Evolutionary conservation across 1,140 invertebrate genomes (phyloP), one percentile per base, ranked within the genome.

Genomic region (Elymnias hypermnestra): DNA sequence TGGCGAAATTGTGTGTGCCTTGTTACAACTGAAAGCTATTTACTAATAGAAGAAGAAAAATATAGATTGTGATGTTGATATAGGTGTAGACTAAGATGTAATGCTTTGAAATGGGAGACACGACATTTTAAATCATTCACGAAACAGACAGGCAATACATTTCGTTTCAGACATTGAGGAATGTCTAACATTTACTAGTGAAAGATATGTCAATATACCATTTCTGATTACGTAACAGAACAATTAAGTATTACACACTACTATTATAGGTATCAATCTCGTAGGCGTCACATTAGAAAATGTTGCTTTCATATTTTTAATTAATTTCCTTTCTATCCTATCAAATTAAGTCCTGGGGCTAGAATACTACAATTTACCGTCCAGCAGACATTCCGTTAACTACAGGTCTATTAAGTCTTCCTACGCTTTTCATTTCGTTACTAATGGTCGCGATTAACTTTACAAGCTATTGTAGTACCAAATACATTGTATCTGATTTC

Each of bases 281-380:
- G 29, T 33, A 33, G 29, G 12, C 29, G 29, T 33, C 29, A 8
- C 13, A 33, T 33, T 33, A 33, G 29, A 33, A 33, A 33, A 5
- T 15, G n/a, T 9, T 29, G 29, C 29, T 33, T 33, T 33, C 29
- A 33, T 33, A 33, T 33, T 33, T 33, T 33, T 33, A 33, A 33
- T 33, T 14, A 33, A 15, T 33, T 33, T 33, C 14, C 29, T 33
- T 33, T 33, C 29, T 33, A 33, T 33, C 29, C 29, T 33, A 4
- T 33, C 29, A 8, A 33, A 33, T 33, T 33, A 15, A 33, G 29
- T 33, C 29, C 29, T 33, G 29, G 8, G 29, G 29, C 29, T 33
- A 8, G 29, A 33, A 15, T 33, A 33, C 13, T 33, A 33, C 29
- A 15, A 33, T 33, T 33, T 33, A 33, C 19, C 6, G 19, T 21